These are phyloP conservation scores for Hedya salicella DNA, from an alignment of 2,888 invertebrate species.

Conservation along the genomic window DNA sequence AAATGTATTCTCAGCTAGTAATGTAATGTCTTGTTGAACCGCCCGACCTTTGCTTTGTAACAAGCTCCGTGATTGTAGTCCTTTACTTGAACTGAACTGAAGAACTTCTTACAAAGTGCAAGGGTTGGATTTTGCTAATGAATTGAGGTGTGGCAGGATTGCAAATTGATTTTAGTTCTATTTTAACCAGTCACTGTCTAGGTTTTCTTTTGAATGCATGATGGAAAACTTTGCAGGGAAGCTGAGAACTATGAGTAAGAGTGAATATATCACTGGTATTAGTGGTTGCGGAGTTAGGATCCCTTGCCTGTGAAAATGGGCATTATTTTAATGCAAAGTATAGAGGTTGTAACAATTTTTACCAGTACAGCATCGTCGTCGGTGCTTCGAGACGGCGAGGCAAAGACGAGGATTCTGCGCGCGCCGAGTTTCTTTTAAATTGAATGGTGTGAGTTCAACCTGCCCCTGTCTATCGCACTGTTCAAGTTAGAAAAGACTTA, in stretches of 20 bases:
- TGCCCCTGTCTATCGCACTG: conserved; percentile 78
- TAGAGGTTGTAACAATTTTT: conserved; percentile 91
- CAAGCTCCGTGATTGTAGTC: conserved; percentile 67
- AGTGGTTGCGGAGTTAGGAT: conserved; percentile 82
- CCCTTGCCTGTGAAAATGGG: conserved; percentile 90
- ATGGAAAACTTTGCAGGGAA: conserved; percentile 83
- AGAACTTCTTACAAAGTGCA: conserved; percentile 75
- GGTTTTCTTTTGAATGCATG: conserved; percentile 81
- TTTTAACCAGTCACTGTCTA: conserved; percentile 71
- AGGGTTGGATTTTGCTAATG: conserved; percentile 72
- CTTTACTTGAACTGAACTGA: conserved; percentile 65
- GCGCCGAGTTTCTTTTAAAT: conserved; percentile 83
- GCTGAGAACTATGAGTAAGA: conserved; percentile 82
- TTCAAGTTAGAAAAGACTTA: conserved; percentile 84
- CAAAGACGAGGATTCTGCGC: conserved; percentile 76
- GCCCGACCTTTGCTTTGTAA: conserved; percentile 82
- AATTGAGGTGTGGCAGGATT: conserved; percentile 66
- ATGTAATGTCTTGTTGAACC: conserved; percentile 78
- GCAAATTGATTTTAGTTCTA: conserved; percentile 66
- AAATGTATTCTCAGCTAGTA: conserved; percentile 78
- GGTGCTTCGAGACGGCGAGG: conserved; percentile 57
- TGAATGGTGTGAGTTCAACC: conserved; percentile 83
- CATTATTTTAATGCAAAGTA: conserved; percentile 97
- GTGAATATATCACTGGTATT: conserved; percentile 80
- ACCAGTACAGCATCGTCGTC: conserved; percentile 79